Percentiles rank a stretch among this genome's conserved stretches.
These are phyloP conservation scores for Ethmia dodecea DNA, from an alignment of 2,888 invertebrate genomes.

Conservation along the genomic window DNA sequence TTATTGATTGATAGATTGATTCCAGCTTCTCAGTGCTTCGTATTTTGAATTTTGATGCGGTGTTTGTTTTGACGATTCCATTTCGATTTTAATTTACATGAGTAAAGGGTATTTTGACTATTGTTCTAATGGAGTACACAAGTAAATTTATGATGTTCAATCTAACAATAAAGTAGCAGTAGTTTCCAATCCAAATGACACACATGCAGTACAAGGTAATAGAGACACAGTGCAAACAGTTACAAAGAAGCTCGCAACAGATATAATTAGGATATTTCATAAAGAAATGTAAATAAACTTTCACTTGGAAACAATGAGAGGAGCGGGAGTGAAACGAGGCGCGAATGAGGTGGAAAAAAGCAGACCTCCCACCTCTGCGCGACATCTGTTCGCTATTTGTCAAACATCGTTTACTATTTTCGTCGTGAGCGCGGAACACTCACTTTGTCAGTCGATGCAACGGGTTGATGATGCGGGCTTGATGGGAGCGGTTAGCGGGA, in stretches of 20 bases:
- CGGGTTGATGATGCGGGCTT: conserved; percentile 18
- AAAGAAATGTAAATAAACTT: conserved; percentile 5
- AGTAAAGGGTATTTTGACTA: too few relatives aligned
- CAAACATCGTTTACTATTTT: conserved; percentile 71
- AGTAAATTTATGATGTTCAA: too few relatives aligned
- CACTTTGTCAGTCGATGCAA: conserved; percentile 43
- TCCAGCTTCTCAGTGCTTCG: conserved; percentile 23
- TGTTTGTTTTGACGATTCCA: background rate
- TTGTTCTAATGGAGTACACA: too few relatives aligned
- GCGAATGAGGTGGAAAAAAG: conserved; percentile 25
- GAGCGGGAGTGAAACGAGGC: conserved; percentile 7
- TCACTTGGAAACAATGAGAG: conserved; percentile 11
- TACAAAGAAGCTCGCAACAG: too few relatives aligned
- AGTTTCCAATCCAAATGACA: too few relatives aligned
- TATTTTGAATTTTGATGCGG: conserved; percentile 22
- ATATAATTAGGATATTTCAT: too few relatives aligned
- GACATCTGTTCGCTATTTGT: conserved; percentile 72
- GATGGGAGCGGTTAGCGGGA: conserved; percentile 8
- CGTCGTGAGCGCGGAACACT: conserved; percentile 38
- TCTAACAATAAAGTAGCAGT: too few relatives aligned
- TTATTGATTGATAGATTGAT: conserved; percentile 75
- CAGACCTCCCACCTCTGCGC: conserved; percentile 30
- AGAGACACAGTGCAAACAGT: too few relatives aligned
- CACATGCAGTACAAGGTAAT: too few relatives aligned
- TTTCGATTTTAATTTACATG: too few relatives aligned